Conservation (phyloP, 2,113 vertebrate genomes). For the Phrynosoma platyrhinos region DNA sequence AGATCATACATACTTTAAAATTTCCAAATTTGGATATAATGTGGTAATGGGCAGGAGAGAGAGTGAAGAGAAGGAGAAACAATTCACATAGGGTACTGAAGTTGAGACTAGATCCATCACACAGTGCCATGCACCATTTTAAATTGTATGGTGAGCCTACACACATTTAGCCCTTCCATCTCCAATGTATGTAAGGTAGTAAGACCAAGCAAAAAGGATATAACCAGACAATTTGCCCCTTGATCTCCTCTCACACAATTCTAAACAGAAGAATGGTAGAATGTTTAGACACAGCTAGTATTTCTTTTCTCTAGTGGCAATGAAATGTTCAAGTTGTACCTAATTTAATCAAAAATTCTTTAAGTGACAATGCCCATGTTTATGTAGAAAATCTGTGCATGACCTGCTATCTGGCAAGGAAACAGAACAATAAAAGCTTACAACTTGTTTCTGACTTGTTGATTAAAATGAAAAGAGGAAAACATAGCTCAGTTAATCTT, state of each 20-base stretch:
- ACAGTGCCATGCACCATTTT: too few relatives aligned
- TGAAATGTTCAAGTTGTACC: slow-evolving; percentile 16
- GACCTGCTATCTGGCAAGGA: slow-evolving; percentile 3
- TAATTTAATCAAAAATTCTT: slow-evolving; percentile 14
- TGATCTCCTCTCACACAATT: background rate
- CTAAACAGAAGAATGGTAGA: background rate
- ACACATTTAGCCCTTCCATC: too few relatives aligned
- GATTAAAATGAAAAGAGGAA: slow-evolving; percentile 43
- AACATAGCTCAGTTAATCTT: slow-evolving; percentile 32
- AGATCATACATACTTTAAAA: background rate
- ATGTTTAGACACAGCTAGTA: background rate
- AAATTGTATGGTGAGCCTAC: too few relatives aligned
- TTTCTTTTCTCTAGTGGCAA: background rate
- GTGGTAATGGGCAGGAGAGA: too few relatives aligned
- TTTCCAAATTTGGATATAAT: too few relatives aligned
- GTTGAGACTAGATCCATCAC: too few relatives aligned
- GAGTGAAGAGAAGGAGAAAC: too few relatives aligned
- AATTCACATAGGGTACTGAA: too few relatives aligned
- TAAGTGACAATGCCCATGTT: background rate
- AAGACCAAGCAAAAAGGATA: background rate
- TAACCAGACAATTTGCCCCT: background rate
- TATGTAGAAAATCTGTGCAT: slow-evolving; percentile 24
- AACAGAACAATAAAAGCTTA: background rate
- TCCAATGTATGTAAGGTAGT: too few relatives aligned
- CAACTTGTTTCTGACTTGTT: slow-evolving; percentile 30